A percentile compares a stretch with the other conserved stretches of the same genome.
Evolutionary conservation across 2,888 invertebrate species (phyloP).

Genomic region (Chrysolina americana): DNA sequence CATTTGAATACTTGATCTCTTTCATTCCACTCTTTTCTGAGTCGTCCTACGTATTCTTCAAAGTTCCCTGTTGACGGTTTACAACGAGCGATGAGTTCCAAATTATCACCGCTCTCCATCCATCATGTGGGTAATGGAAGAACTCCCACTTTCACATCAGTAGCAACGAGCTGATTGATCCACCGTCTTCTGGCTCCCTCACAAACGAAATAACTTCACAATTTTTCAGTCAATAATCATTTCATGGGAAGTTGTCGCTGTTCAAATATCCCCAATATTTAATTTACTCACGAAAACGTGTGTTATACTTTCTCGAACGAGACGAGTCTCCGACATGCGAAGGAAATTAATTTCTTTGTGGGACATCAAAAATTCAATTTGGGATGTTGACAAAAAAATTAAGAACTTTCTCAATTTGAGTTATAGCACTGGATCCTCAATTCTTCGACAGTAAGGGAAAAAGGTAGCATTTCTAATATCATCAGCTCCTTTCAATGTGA

Average conservation of each 20-base stretch:
- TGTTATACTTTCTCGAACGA: background rate
- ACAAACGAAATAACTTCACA: background rate
- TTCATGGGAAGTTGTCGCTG: background rate
- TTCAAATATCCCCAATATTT: slow-evolving; percentile 10
- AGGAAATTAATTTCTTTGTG: slow-evolving; percentile 24
- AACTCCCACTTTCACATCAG: background rate
- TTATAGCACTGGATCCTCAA: background rate
- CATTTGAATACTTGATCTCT: too few species aligned
- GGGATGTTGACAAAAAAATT: background rate
- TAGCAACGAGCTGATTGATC: background rate
- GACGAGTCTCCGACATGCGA: background rate
- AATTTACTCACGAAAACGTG: background rate
- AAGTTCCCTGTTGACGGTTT: too few species aligned
- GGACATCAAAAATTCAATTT: slow-evolving; percentile 10
- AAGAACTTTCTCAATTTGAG: background rate
- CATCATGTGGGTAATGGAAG: background rate
- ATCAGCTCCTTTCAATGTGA: too few species aligned
- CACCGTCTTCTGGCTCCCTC: background rate
- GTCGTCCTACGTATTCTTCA: background rate
- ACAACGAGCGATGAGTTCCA: too few species aligned
- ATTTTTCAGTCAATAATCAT: background rate
- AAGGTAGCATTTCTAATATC: background rate
- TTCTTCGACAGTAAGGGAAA: background rate
- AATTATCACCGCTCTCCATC: too few species aligned
- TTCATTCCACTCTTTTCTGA: background rate